These are phyloP conservation scores for Dinoponera quadriceps DNA, from an alignment of 1,140 invertebrate species.

Conservation along the genomic window DNA sequence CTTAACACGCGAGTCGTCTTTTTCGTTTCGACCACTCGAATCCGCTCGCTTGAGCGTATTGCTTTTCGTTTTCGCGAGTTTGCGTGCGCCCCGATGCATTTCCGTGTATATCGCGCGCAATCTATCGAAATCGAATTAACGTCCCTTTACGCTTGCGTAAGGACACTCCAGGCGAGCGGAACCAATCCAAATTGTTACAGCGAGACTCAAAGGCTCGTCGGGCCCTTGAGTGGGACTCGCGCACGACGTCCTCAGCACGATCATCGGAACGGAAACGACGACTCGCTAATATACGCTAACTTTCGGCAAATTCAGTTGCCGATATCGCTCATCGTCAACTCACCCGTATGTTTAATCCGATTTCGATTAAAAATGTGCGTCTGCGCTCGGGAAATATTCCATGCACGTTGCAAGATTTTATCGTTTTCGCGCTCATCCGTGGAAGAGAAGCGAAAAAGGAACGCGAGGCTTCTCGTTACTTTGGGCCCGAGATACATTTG, in stretches of 20 bases:
- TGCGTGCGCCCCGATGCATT: not conserved
- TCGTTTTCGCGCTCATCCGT: too few species aligned
- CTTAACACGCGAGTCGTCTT: not conserved
- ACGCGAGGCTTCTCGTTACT: too few species aligned
- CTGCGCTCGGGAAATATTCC: not conserved
- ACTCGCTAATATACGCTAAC: conserved; percentile 37
- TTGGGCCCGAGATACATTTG: too few species aligned
- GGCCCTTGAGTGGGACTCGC: conserved; percentile 21
- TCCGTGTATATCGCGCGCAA: conserved; percentile 21
- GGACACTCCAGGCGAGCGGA: conserved; percentile 30
- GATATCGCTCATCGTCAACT: conserved; percentile 6
- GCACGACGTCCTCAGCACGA: not conserved
- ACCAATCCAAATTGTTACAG: conserved; percentile 53
- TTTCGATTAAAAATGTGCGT: not conserved
- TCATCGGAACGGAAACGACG: conserved; percentile 20
- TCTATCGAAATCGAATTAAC: conserved; percentile 51
- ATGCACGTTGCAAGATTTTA: too few species aligned
- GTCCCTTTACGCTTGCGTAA: conserved; percentile 41
- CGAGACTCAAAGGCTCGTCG: conserved; percentile 25
- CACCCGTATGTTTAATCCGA: not conserved
- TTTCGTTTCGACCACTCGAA: conserved; percentile 28
- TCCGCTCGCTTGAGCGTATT: conserved; percentile 5
- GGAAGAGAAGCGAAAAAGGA: too few species aligned
- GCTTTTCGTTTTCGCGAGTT: conserved; percentile 4
- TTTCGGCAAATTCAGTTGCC: conserved; percentile 36